Evolutionary conservation across 64 coral and sea anemone species (phyloP), one percentile per base, ranked within the genome.

Genomic region (Porites australiensis): DNA sequence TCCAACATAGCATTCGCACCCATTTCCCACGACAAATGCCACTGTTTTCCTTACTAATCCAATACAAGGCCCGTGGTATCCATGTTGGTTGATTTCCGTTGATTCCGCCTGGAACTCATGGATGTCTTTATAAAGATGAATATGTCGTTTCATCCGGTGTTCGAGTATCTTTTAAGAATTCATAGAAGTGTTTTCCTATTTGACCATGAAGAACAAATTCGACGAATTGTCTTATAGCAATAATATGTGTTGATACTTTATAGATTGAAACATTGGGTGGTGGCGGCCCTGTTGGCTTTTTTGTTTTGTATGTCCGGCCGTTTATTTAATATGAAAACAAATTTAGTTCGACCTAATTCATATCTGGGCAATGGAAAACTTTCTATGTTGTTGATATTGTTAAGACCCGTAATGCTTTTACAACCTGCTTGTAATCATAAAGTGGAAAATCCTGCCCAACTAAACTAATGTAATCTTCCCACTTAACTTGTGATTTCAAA

Each of bases 391-490:
- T 87, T 87, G 18, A 48, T 7, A 20, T 87, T 52, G 84, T 87
- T 87, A 55, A 87, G 64, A 23, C 64, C 73, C 22, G 37, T 15
- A 87, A 71, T 21, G 84, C 84, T 71, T 6, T 43, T 57, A 87
- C 84, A 16, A 87, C 73, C 73, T 87, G 43, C 5, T 20, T 69
- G 69, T 87, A 72, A 8, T 69, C 69, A 20, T 87, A 87, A 19
- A 89, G 73, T 43, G 87, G 87, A 78, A 89, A 89, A 20, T 89
- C 87, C 22, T 75, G 70, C 45, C 87, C 87, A 49, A 78, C 22
- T 62, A 89, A 19, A 64, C 63, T 60, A 47, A 89, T 75, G 22
- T 61, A 78, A 65, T 89, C 77, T 79, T 89, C 79, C 87, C 87
- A 89, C 9, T 78, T 58, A 13, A 77, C 74, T 8, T 57, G 50